Base-by-base conservation (phyloP, 2,888 invertebrate species). In the Peribatodes rhomboidaria region DNA sequence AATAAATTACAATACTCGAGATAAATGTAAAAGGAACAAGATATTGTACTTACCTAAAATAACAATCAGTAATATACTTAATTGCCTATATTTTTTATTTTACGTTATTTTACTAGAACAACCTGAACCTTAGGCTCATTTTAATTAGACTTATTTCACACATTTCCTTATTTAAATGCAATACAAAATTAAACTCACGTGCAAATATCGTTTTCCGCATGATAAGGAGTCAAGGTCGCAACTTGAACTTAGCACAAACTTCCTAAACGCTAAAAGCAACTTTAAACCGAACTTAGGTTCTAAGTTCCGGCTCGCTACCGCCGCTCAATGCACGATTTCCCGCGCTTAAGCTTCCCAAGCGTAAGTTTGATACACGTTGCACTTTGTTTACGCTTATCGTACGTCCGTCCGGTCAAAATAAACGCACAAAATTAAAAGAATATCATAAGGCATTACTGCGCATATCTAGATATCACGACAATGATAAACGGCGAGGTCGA, bases 401-500 rank as follows among this genome's bases (percentile, higher is more conserved):
- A 65, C 82, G 84, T 81, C 79, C 78, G 73, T 71, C 76, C 80
- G 68, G 72, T 69, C 80, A 75, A 75, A 71, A 78, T 78, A 79
- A 77, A 81, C 77, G 72, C 74, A 67, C 75, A 78, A 78, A 78
- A 83, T 83, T 83, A 85, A 87, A 67, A 83, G 81, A 78, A 80
- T 84, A 86, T 86, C 82, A 85, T 77, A 78, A 83, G 75, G 78
- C 79, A 82, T 82, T 80, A 87, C 82, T 84, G 82, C 87, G 85
- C 83, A 85, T 86, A 89, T 89, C 87, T 84, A 84, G 82, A 85
- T 89, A 90, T 88, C 88, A 84, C 82, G 78, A 76, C 82, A 80
- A 80, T 87, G 92, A 92, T 92, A 92, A 89, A 81, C 78, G 65
- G 61, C 89, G 87, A 92, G 92, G 92, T 83, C 89, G 81, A 74